Percentiles rank a stretch among this genome's conserved stretches.
phyloP scores from a whole-genome alignment of 2,113 vertebrate genomes.

The Irena cyanogastra region DNA sequence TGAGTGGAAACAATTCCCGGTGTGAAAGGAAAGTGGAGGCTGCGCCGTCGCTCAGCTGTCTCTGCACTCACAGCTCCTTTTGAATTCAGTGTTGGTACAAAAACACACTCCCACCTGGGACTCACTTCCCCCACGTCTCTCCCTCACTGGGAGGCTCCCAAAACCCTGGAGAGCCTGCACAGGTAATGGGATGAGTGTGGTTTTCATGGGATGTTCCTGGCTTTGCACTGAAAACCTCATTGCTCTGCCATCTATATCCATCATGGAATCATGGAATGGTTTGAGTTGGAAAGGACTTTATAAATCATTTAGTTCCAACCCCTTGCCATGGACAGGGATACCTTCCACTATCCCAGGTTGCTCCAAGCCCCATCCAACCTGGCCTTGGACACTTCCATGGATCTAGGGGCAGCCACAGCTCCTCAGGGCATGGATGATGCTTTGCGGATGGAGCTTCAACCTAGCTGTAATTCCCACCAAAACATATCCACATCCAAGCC shows the following conservation, averaged over 20 bases:
- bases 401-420: background rate
- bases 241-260: background rate
- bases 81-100: background rate
- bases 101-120: background rate
- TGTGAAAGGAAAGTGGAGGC: background rate
- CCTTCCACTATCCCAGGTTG: background rate
- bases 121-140: background rate
- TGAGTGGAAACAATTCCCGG: background rate
- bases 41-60: background rate
- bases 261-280: background rate
- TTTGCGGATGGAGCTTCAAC: background rate
- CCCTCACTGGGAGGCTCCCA: background rate
- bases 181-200: rapidly evolving
- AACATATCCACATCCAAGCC: background rate
- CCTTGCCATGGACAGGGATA: background rate
- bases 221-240: background rate
- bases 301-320: rapidly evolving
- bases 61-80: background rate
- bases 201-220: background rate
- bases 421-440: background rate
- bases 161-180: background rate
- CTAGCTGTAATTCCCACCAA: background rate
- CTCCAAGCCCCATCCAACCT: background rate
- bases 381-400: background rate
- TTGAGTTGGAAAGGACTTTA: background rate